A percentile compares a stretch with the other conserved stretches of the same genome.
Conservation (phyloP, 92 coral and sea anemone genomes). For the Blastomussa wellsi region DNA sequence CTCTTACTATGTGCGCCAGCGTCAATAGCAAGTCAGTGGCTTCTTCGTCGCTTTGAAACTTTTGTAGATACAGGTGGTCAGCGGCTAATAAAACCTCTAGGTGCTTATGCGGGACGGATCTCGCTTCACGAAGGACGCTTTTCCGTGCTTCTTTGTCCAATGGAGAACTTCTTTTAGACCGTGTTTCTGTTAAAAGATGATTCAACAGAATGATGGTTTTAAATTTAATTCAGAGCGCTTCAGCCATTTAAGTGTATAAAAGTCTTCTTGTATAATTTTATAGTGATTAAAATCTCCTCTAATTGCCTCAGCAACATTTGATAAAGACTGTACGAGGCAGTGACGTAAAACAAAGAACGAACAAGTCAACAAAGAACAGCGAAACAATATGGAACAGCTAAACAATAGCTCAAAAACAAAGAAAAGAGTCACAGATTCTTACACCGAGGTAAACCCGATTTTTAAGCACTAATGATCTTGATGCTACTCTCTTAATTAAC, state of each 20-base stretch:
- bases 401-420: too few relatives aligned
- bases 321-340: too few relatives aligned
- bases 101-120: conserved; percentile 43
- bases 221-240: neutral
- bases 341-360: too few relatives aligned
- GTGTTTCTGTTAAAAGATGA: neutral
- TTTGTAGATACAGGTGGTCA: conserved; percentile 33
- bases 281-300: too few relatives aligned
- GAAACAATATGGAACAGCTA: too few relatives aligned
- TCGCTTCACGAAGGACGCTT: neutral
- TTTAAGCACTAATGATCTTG: too few relatives aligned
- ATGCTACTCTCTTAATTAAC: too few relatives aligned
- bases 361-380: too few relatives aligned
- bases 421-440: too few relatives aligned
- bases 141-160: neutral
- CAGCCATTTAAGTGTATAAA: neutral
- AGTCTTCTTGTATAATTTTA: too few relatives aligned
- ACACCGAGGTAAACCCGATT: too few relatives aligned
- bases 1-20: conserved; percentile 64
- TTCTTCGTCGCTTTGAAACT: conserved; percentile 20
- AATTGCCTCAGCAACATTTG: too few relatives aligned
- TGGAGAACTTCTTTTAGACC: conserved; percentile 8
- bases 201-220: neutral
- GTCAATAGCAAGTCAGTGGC: conserved; percentile 39
- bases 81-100: conserved; percentile 60